Evolutionary conservation across 2,888 invertebrate genomes (phyloP), one percentile per base, ranked within the genome.

Genomic region (Cosmia pyralina): DNA sequence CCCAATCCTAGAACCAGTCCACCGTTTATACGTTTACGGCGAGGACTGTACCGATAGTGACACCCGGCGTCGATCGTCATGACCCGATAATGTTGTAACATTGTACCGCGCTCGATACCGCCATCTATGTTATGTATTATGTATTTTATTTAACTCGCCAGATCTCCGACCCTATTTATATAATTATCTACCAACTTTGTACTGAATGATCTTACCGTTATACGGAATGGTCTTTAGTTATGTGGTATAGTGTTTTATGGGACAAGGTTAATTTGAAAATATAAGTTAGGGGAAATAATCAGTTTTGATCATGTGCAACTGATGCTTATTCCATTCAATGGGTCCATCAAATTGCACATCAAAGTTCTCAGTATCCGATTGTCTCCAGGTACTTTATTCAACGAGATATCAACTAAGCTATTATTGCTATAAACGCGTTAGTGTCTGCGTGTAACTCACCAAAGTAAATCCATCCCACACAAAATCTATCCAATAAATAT

Each of bases 401-500:
- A 69, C 70, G 68, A 76, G 83, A 79, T 82, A 83, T 84, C 78
- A 83, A 67, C 72, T 76, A 82, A 87, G 77, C 84, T 83, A 87
- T 88, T 84, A 87, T 86, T 87, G 88, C 88, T 86, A 87, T 89
- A 87, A 88, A 85, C 84, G 87, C 89, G 90, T 89, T 90, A 90
- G 90, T 88, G 87, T 79, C 86, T 88, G 89, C 88, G 87, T 90
- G 88, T 87, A 90, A 88, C 88, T 88, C 90, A 88, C 89, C 88
- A 90, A 91, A 93, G 92, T 92, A 92, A 93, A 94, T 93, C 88
- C 95, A 92, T 93, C 96, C 96, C 94, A 96, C 96, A 94, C 95
- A 93, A 93, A 94, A 95, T 93, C 95, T 94, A 95, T 95, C 94
- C 93, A 95, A 95, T 96, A 96, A 96, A 96, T 96, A 94, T 94